Conservation (phyloP, 2,888 invertebrate species). For the Lysandra coridon region DNA sequence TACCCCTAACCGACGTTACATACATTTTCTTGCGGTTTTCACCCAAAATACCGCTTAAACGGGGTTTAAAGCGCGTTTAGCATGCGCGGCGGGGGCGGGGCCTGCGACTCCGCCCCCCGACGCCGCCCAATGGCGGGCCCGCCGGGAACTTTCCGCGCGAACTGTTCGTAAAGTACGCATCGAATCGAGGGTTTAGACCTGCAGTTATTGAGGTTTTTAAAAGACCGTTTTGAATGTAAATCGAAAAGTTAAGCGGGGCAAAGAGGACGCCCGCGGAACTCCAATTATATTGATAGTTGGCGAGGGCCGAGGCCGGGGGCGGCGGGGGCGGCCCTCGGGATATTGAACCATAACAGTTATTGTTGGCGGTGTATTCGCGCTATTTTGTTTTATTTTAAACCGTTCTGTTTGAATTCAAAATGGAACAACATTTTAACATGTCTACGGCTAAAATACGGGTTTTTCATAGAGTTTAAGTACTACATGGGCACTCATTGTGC, state of each 20-base stretch:
- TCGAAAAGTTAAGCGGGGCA: slow-evolving; percentile 78
- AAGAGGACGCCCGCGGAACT: slow-evolving; percentile 70
- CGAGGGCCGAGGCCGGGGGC: slow-evolving; percentile 44
- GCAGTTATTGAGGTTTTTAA: slow-evolving; percentile 76
- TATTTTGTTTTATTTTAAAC: slow-evolving; percentile 29
- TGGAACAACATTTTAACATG: not conserved
- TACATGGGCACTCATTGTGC: not conserved
- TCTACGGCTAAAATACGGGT: not conserved
- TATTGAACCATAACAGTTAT: slow-evolving; percentile 36
- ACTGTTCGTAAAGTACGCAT: slow-evolving; percentile 67
- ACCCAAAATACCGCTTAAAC: slow-evolving; percentile 79
- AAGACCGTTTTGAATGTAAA: slow-evolving; percentile 80
- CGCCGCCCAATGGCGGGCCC: slow-evolving; percentile 54
- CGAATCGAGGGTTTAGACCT: slow-evolving; percentile 66
- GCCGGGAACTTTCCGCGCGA: slow-evolving; percentile 61
- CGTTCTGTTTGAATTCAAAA: not conserved
- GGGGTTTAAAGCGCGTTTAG: slow-evolving; percentile 75
- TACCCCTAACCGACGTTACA: slow-evolving; percentile 71
- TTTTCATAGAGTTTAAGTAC: not conserved
- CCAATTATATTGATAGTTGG: slow-evolving; percentile 78
- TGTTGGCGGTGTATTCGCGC: slow-evolving; percentile 19
- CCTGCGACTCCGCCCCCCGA: slow-evolving; percentile 52
- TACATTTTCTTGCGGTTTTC: slow-evolving; percentile 79
- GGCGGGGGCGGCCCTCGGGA: not conserved
- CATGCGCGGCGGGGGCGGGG: slow-evolving; percentile 73